Evolutionary conservation across 2,888 invertebrate genomes (phyloP), one percentile per base, ranked within the genome.

Genomic region (Eurois occulta): DNA sequence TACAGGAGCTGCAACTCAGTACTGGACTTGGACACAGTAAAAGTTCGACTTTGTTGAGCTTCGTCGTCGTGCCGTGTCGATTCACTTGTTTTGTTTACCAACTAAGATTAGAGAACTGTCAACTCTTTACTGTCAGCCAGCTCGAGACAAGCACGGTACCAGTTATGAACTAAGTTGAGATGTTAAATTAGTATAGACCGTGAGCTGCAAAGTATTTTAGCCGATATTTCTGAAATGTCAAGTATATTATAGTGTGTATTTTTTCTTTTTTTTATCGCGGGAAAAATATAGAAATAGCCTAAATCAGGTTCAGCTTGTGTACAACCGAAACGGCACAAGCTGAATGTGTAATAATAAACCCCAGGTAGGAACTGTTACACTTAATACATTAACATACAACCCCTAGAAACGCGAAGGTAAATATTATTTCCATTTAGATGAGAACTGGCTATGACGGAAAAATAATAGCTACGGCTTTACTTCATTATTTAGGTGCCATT

Each of bases 371-470:
- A 77, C 68, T 32, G n/a, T 41, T 24, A 43, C 68, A 24, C 6
- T 60, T 13, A 41, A 24, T 24, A 52, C 28, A 80, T 80, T 80
- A 28, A 60, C 32, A n/a, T 43, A 46, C 38, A 55, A 65, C 21
- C 32, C 38, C 67, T 38, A 72, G 52, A 38, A 68, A 41, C 38
- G 35, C 24, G 13, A 69, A 67, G 41, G 55, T 66, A 74, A 67
- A 81, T 73, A 81, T 72, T 78, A 75, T 77, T 79, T 85, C 74
- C 66, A 75, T 75, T 67, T 70, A 73, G 67, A 48, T 38, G n/a
- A n/a, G n/a, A 77, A 75, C 64, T 48, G 48, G 46, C 38, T 55
- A 32, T 28, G 55, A 32, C 58, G 62, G 66, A 64, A 70, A 77
- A 74, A 68, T 58, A 65, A 76, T 73, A 71, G 55, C 66, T 62